Conservation (phyloP, 1,140 invertebrate species). For the Pygmarrhopalites habei region DNA sequence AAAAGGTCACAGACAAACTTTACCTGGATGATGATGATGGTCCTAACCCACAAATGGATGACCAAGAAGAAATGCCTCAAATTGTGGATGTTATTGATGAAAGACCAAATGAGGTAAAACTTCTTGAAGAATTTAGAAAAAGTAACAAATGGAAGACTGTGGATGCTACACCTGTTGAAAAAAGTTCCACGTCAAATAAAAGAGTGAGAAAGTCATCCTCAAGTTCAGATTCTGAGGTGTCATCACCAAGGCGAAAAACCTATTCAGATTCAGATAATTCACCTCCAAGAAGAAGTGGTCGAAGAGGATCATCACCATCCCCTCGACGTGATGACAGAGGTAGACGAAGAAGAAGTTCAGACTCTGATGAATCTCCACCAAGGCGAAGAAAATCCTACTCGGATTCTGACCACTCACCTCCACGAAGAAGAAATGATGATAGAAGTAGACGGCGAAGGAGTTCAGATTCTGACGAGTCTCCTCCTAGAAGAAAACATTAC, state of each 20-base stretch:
- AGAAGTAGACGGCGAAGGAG: neutral
- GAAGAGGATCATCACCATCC: no score
- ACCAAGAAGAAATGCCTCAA: conserved; percentile 76
- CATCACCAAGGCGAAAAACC: conserved; percentile 36
- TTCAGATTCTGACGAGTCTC: neutral
- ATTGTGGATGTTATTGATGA: conserved; percentile 87
- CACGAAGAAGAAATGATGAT: no score
- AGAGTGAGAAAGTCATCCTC: conserved; percentile 5
- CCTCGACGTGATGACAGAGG: conserved; percentile 25
- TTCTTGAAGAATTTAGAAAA: conserved; percentile 55
- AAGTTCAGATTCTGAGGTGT: conserved; percentile 34
- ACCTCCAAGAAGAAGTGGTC: no score
- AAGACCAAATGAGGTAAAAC: conserved; percentile 59
- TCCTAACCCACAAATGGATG: no score
- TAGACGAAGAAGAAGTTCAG: conserved; percentile 4
- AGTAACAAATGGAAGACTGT: conserved; percentile 64
- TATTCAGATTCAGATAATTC: conserved; percentile 38
- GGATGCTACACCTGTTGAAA: conserved; percentile 43
- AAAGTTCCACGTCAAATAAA: conserved; percentile 13
- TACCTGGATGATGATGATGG: conserved; percentile 82
- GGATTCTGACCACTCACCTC: conserved; percentile 23
- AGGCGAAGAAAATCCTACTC: conserved; percentile 16
- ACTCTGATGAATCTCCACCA: conserved; percentile 42
- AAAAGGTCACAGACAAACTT: conserved; percentile 59
- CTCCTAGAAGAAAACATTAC: neutral